Evolutionary conservation across 2,113 vertebrate species (phyloP), one percentile per base, ranked within the genome.

Genomic region (Conger conger): DNA sequence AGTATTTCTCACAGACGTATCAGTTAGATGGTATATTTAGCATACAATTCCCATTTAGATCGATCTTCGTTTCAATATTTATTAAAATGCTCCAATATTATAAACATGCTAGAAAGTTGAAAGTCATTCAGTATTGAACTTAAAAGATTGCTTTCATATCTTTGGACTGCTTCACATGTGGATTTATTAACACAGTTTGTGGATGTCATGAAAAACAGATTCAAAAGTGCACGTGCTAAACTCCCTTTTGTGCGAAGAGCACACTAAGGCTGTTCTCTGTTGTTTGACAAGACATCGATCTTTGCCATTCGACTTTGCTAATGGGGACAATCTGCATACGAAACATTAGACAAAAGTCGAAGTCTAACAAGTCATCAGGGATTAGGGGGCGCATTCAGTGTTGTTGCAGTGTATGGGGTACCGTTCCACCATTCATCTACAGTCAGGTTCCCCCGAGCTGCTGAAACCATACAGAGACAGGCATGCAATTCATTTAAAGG

Each of bases 381-480:
- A 50, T 50, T 50, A 13, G 45, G 45, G 45, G 45, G n/a, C 33
- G 68, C 60, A 7, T n/a, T 68, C 27, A n/a, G 42, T 53, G 40
- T 11, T 53, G 6, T 84, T 35, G 36, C 45, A 23, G 42, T 37
- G 40, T 20, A 73, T 37, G 73, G 15, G 30, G 53, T 76, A 63
- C 57, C 23, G 20, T 23, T 23, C 18, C 23, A 27, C 54, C 11
- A 6, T 57, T 78, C 38, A 37, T 30, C 45, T 42, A 78, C 27
- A 27, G 36, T 37, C 53, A 30, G 38, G 30, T 83, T 76, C 27
- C 30, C 20, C 27, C 40, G 27, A n/a, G 18, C n/a, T 40, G 60
- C 9, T 36, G 42, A 84, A 79, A 36, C 37, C 50, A 73, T 7
- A 27, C 7, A 82, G 76, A 87, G 80, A 35, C 80, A 35, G 45